Base-by-base conservation (phyloP, 2,888 invertebrate genomes). In the Euzophera pinguis region DNA sequence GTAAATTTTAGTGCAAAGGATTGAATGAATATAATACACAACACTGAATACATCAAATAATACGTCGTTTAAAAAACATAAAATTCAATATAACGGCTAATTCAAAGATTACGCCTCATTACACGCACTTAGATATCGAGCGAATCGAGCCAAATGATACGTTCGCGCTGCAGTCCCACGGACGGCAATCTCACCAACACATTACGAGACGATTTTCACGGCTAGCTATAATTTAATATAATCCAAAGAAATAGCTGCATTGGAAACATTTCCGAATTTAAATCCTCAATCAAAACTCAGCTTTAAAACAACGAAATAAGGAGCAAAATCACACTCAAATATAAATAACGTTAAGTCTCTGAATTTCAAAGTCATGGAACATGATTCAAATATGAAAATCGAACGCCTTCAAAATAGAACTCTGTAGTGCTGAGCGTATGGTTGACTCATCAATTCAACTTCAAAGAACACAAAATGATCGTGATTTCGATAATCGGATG, bases 191-290 rank as follows among this genome's bases (percentile, higher is more conserved):
- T 78, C 69, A 65, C 75, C 85, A 80, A 89, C 90, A 89, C 89
- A 87, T 89, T 88, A 88, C 85, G 71, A 64, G 81, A 81, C 84
- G 79, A 87, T 87, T 88, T 89, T 89, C 90, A 90, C 90, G 85
- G 89, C 89, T 88, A 71, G 79, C 84, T 83, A 84, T 88, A 89
- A 89, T 90, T 89, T 89, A 90, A 89, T 89, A 89, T 90, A 88
- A 88, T 87, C 86, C 86, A 89, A 90, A 88, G 88, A 82, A 88
- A 87, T 87, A 85, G 86, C 74, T 83, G 80, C 79, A 81, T 73
- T 82, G 76, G 75, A 67, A 74, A 64, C 62, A 61, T 71, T 71
- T 69, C 66, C 58, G 53, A 69, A 67, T 59, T 58, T 56, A 57
- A 58, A 34, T 48, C 17, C 53, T 38, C 69, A 65, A 56, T 56